A percentile compares a stretch with the other conserved stretches of the same genome.
Evolutionary conservation across 2,888 invertebrate species (phyloP).

Genomic region (Temnothorax ravouxi): DNA sequence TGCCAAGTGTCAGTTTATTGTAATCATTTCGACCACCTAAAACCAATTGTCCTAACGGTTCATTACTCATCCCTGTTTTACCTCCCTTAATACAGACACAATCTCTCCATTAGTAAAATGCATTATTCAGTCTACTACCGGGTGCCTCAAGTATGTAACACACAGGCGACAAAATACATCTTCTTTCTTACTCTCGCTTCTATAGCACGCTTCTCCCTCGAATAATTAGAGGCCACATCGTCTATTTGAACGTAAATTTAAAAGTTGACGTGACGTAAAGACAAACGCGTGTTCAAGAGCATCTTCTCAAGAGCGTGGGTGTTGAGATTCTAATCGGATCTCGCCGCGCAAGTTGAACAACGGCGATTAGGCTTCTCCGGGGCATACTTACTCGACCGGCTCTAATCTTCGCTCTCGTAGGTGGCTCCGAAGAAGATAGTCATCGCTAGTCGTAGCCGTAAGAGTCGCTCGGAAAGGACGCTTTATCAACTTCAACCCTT

Average conservation of each 20-base stretch:
- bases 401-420: slow-evolving; percentile 60
- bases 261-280: slow-evolving; percentile 11
- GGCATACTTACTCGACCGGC: slow-evolving; percentile 41
- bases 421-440: slow-evolving; percentile 61
- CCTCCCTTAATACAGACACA: neutral
- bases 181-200: neutral
- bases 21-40: neutral
- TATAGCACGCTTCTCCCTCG: neutral
- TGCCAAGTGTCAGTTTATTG: slow-evolving; percentile 14
- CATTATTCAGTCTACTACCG: neutral
- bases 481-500: slow-evolving; percentile 67
- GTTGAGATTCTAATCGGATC: slow-evolving; percentile 74
- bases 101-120: neutral
- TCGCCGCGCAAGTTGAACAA: slow-evolving; percentile 71
- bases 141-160: neutral
- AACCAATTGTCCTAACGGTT: neutral
- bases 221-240: neutral
- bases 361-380: slow-evolving; percentile 71
- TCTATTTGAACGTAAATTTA: neutral
- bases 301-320: slow-evolving; percentile 63
- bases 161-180: neutral
- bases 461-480: slow-evolving; percentile 21
- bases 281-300: slow-evolving; percentile 24
- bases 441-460: slow-evolving; percentile 52
- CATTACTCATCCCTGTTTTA: too few relatives aligned